These are phyloP conservation scores for Agrilus biguttatus DNA, from an alignment of 2,888 invertebrate species.

Conservation along the genomic window DNA sequence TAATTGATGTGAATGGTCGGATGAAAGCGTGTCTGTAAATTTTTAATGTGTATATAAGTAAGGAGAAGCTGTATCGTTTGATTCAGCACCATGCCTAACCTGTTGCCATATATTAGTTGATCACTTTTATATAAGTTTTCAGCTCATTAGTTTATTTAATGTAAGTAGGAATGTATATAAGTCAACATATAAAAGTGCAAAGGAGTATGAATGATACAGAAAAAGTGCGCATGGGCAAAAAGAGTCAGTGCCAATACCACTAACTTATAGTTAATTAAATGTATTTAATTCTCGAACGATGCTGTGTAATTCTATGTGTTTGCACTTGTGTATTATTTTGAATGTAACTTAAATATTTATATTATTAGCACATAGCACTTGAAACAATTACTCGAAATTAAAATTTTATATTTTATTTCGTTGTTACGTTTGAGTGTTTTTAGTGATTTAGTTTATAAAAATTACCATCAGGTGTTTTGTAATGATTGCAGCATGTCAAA, in stretches of 20 bases:
- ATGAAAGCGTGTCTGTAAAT: slow-evolving; percentile 9
- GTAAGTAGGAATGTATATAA: slow-evolving; percentile 29
- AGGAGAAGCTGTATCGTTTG: slow-evolving; percentile 16
- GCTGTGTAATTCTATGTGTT: slow-evolving; percentile 36
- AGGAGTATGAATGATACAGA: slow-evolving; percentile 9
- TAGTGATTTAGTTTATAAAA: slow-evolving; percentile 20
- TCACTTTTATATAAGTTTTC: slow-evolving; percentile 12
- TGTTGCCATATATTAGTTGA: slow-evolving; percentile 9
- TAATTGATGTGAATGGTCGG: slow-evolving; percentile 13
- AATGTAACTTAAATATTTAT: slow-evolving; percentile 23
- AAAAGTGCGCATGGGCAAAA: slow-evolving; percentile 8
- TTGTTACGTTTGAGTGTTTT: slow-evolving; percentile 25
- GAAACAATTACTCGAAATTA: slow-evolving; percentile 19
- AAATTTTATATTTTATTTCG: slow-evolving; percentile 16
- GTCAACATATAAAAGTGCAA: slow-evolving; percentile 4
- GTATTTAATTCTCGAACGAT: slow-evolving; percentile 27
- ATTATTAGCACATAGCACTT: slow-evolving; percentile 26
- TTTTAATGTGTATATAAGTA: slow-evolving; percentile 8
- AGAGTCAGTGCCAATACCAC: slow-evolving; percentile 34
- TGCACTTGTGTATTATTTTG: slow-evolving; percentile 31
- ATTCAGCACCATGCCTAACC: slow-evolving; percentile 21
- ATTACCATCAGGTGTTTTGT: slow-evolving; percentile 11
- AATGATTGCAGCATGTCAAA: slow-evolving; percentile 5
- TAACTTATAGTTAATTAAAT: slow-evolving; percentile 26
- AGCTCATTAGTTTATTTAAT: slow-evolving; percentile 21